Conservation (phyloP, 2,113 vertebrate genomes). For the Hippocampus abdominalis region DNA sequence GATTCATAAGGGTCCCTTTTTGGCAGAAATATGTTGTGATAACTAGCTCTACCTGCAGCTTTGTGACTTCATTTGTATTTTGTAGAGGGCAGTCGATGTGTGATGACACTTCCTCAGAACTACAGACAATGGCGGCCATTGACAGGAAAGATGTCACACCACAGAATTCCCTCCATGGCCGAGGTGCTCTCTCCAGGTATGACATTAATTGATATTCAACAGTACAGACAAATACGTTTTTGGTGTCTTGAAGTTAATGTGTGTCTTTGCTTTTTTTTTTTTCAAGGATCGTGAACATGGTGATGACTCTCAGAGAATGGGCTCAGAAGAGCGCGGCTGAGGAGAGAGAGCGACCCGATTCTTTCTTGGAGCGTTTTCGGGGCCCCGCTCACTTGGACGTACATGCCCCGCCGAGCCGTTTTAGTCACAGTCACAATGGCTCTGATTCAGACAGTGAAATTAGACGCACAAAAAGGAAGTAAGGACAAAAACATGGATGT, state of each 20-base stretch:
- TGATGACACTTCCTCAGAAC: slow-evolving; percentile 78
- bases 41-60: background rate
- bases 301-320: slow-evolving; percentile 87
- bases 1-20: too few relatives aligned
- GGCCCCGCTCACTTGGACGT: slow-evolving; percentile 74
- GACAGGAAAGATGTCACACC: slow-evolving; percentile 58
- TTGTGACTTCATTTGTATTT: background rate
- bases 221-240: background rate
- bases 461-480: slow-evolving; percentile 55
- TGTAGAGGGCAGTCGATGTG: slow-evolving; percentile 73
- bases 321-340: slow-evolving; percentile 81
- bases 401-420: slow-evolving; percentile 67
- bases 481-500: slow-evolving; percentile 5
- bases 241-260: background rate
- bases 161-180: slow-evolving; percentile 66
- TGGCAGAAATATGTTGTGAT: too few relatives aligned
- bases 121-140: slow-evolving; percentile 70
- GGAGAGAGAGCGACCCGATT: slow-evolving; percentile 82
- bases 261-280: background rate
- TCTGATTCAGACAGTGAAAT: slow-evolving; percentile 41
- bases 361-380: slow-evolving; percentile 88
- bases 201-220: background rate
- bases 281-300: slow-evolving; percentile 78
- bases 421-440: slow-evolving; percentile 61
- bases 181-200: slow-evolving; percentile 78